A percentile compares a stretch with the other conserved stretches of the same genome.
These are phyloP conservation scores for Brachyalestes nurse DNA, from an alignment of 2,797 vertebrate species.

Conservation along the genomic window DNA sequence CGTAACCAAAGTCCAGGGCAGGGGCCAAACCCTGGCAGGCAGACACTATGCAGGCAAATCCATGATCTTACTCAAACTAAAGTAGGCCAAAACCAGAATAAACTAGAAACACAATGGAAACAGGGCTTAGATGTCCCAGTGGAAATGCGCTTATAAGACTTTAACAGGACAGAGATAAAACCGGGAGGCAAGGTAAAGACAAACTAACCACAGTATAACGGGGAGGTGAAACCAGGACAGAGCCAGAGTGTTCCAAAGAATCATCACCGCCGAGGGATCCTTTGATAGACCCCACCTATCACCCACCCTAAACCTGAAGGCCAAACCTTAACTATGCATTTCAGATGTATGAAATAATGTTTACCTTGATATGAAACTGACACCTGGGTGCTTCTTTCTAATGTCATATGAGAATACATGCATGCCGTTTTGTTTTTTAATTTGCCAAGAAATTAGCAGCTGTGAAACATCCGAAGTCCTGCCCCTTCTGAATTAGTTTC, in stretches of 20 bases:
- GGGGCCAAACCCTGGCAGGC: background rate
- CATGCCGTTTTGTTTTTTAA: background rate
- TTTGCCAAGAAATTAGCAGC: background rate
- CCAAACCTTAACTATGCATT: background rate
- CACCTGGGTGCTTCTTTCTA: constrained; percentile 9
- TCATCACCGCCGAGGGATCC: background rate
- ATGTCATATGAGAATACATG: constrained; percentile 16
- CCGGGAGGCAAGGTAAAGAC: background rate
- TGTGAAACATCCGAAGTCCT: background rate
- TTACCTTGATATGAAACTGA: constrained; percentile 4
- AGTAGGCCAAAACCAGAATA: background rate
- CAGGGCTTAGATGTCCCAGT: background rate
- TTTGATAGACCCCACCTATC: background rate
- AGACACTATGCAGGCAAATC: background rate
- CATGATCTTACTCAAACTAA: background rate
- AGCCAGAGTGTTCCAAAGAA: too few relatives aligned
- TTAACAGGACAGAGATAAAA: background rate
- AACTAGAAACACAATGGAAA: background rate
- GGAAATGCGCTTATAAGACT: background rate
- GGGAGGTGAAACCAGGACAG: background rate
- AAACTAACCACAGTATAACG: background rate
- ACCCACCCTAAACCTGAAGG: background rate
- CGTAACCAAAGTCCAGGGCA: background rate
- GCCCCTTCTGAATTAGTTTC: background rate
- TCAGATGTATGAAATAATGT: background rate